A percentile compares a stretch with the other conserved stretches of the same genome.
Evolutionary conservation across 2,113 vertebrate genomes (phyloP).

Genomic region (Psilopsiagon aymara): DNA sequence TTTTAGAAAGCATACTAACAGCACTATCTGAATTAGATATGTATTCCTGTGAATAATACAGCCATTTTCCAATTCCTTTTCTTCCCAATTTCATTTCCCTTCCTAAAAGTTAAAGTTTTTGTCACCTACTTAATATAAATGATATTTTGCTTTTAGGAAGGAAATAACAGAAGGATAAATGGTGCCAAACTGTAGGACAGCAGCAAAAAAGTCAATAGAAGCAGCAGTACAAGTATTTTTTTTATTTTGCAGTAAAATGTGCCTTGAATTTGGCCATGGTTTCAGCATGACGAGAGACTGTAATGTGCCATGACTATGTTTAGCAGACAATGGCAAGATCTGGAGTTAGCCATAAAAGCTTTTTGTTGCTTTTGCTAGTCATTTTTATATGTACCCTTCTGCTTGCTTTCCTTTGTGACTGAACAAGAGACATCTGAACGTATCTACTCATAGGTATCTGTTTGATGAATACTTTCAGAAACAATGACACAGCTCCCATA

Average conservation of each 20-base stretch:
- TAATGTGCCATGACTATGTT: neutral
- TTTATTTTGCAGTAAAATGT: neutral
- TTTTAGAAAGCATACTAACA: slow-evolving; percentile 36
- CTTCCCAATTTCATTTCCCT: slow-evolving; percentile 17
- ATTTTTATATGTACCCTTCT: neutral
- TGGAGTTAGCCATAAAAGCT: neutral
- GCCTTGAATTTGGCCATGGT: neutral
- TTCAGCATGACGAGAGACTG: neutral
- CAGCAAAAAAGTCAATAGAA: neutral
- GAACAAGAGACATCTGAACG: neutral
- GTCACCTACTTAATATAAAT: neutral
- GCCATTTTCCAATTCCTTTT: slow-evolving; percentile 16
- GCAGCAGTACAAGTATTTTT: neutral
- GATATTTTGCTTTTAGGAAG: neutral
- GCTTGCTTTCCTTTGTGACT: neutral
- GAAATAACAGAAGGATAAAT: slow-evolving; percentile 13
- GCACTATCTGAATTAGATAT: slow-evolving; percentile 42
- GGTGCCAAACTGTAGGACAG: neutral
- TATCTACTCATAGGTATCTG: fast-evolving
- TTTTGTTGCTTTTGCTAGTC: neutral
- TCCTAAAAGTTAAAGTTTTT: slow-evolving; percentile 4
- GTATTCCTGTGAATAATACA: slow-evolving; percentile 3
- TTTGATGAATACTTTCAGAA: neutral
- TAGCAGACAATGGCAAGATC: neutral
- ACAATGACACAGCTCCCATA: neutral